Evolutionary conservation across 1,140 invertebrate genomes (phyloP).

Genomic region (Pseudomyrmex pallidus): DNA sequence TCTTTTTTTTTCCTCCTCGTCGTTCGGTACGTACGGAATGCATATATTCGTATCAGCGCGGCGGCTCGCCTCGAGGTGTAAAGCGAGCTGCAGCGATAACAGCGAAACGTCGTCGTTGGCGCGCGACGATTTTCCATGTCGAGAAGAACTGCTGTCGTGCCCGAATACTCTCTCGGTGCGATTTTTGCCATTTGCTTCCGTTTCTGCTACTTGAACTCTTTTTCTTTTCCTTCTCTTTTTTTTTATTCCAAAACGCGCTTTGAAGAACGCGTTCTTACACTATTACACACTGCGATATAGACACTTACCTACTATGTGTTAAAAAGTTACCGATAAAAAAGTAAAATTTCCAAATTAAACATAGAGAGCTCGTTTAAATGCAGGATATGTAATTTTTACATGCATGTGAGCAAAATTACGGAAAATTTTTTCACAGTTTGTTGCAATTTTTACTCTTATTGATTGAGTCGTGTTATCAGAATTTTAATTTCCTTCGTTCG

Average conservation of each 20-base stretch:
- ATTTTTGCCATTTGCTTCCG: neutral
- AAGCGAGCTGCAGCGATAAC: conserved; percentile 65
- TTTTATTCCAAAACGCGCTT: neutral
- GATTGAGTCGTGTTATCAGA: neutral
- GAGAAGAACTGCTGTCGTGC: neutral
- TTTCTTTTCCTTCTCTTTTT: neutral
- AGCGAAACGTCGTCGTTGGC: conserved; percentile 42
- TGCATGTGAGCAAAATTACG: no score
- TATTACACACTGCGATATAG: no score
- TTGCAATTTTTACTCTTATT: neutral
- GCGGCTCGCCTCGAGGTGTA: conserved; percentile 60
- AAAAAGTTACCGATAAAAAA: no score
- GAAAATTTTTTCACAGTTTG: neutral
- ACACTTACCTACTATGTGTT: no score
- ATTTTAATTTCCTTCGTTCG: conserved; percentile 2
- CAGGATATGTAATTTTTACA: no score
- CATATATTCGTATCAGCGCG: conserved; percentile 58
- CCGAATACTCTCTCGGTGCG: conserved; percentile 1
- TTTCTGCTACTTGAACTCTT: neutral
- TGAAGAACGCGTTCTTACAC: no score
- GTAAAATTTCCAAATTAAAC: no score
- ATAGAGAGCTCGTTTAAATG: no score
- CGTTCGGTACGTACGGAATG: conserved; percentile 54
- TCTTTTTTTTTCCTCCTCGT: conserved; percentile 43
- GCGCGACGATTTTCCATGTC: conserved; percentile 45